These are phyloP conservation scores for Synergus japonicus DNA, from an alignment of 2,888 invertebrate genomes.

Conservation along the genomic window DNA sequence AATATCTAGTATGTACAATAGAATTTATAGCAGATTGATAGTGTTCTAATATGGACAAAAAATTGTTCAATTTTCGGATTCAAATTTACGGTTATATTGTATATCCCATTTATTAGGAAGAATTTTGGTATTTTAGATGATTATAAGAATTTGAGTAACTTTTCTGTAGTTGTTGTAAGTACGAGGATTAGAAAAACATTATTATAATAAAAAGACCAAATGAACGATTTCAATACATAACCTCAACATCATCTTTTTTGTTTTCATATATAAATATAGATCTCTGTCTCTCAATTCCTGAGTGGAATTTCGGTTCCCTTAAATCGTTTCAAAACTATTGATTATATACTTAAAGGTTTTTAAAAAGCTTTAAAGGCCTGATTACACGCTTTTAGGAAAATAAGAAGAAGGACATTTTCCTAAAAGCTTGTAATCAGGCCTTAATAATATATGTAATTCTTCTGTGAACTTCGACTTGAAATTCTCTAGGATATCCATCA, in stretches of 20 bases:
- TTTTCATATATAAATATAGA: too few species aligned
- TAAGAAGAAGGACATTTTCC: too few species aligned
- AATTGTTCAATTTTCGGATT: neutral
- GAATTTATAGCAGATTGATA: neutral
- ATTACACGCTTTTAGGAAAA: too few species aligned
- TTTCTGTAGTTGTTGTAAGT: neutral
- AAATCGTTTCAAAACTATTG: too few species aligned
- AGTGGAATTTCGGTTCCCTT: too few species aligned
- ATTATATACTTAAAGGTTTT: too few species aligned
- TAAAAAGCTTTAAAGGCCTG: too few species aligned
- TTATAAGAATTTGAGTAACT: neutral
- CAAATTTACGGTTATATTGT: neutral
- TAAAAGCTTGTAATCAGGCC: too few species aligned
- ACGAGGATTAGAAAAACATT: neutral
- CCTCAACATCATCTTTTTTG: neutral
- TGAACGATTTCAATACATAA: neutral
- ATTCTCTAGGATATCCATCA: too few species aligned
- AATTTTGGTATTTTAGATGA: neutral
- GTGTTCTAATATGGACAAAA: neutral
- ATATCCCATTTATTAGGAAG: neutral
- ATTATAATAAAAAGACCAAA: neutral
- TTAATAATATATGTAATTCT: too few species aligned
- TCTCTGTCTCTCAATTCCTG: too few species aligned
- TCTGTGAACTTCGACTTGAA: too few species aligned
- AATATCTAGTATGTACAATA: neutral